These are phyloP conservation scores for Brachionus koreanus DNA, from an alignment of 1,140 invertebrate genomes.

Conservation along the genomic window DNA sequence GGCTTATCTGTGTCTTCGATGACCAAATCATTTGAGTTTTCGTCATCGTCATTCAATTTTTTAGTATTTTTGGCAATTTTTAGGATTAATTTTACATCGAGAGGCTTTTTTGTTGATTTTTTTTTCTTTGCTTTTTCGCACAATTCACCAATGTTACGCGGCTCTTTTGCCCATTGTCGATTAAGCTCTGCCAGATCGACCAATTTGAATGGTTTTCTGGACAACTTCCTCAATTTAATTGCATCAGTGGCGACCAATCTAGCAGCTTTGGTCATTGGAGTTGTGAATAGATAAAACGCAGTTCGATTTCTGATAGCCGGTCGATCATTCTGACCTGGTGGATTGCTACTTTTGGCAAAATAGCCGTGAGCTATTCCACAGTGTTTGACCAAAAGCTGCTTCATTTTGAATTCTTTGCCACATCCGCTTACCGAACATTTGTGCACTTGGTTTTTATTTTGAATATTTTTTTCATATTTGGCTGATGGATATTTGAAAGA, in stretches of 20 bases:
- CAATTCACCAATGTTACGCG: background rate
- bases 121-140: background rate
- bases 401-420: constrained; percentile 31
- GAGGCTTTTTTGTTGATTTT: background rate
- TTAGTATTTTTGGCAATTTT: constrained; percentile 17
- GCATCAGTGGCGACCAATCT: constrained; percentile 60
- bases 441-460: constrained; percentile 40
- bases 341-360: constrained; percentile 26
- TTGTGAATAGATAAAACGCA: constrained; percentile 84
- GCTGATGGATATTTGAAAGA: constrained; percentile 71
- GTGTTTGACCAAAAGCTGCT: constrained; percentile 14
- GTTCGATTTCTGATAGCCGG: constrained; percentile 63
- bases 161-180: background rate
- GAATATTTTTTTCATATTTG: background rate
- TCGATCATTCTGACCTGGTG: constrained; percentile 15
- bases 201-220: constrained; percentile 27
- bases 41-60: constrained; percentile 2
- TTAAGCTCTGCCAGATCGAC: constrained; percentile 33
- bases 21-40: constrained; percentile 22
- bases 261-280: constrained; percentile 78
- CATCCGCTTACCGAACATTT: constrained; percentile 26
- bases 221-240: background rate
- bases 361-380: constrained; percentile 28
- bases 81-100: constrained; percentile 6
- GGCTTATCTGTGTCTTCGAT: constrained; percentile 32